Evolutionary conservation across 2,888 invertebrate species (phyloP).

Genomic region (Drosophila affinis): DNA sequence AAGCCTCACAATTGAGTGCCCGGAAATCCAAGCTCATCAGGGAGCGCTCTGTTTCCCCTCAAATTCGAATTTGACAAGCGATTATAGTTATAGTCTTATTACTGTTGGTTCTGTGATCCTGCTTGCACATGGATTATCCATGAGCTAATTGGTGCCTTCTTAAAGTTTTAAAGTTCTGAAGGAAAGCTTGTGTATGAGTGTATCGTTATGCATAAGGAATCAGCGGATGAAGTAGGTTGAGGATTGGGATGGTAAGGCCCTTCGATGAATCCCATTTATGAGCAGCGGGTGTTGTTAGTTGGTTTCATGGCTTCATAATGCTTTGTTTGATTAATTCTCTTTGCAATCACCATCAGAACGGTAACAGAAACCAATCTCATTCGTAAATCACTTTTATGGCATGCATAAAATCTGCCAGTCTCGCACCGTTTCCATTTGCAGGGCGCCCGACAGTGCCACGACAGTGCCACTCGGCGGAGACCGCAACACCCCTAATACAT

Average conservation of each 20-base stretch:
- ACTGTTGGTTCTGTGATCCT: slow-evolving; percentile 11
- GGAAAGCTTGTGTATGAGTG: no score
- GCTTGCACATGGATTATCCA: no score
- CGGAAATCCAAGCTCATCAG: slow-evolving; percentile 30
- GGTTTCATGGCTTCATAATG: neutral
- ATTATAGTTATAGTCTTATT: slow-evolving; percentile 31
- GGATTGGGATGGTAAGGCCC: no score
- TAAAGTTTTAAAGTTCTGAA: no score
- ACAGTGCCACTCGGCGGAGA: slow-evolving; percentile 12
- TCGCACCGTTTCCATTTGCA: slow-evolving; percentile 43
- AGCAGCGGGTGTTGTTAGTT: no score
- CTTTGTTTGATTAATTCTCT: neutral
- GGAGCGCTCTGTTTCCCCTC: slow-evolving; percentile 22
- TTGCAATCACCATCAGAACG: slow-evolving; percentile 16
- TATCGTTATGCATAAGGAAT: no score
- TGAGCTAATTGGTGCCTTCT: no score
- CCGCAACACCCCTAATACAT: slow-evolving; percentile 61
- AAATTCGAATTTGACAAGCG: slow-evolving; percentile 38
- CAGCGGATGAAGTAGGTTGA: no score
- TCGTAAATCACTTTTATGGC: slow-evolving; percentile 53
- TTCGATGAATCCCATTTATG: no score
- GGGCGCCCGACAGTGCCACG: neutral
- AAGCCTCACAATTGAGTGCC: slow-evolving; percentile 37
- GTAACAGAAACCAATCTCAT: slow-evolving; percentile 32
- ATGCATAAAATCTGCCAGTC: slow-evolving; percentile 37